A percentile compares a stretch with the other conserved stretches of the same genome.
These are phyloP conservation scores for Lacerta agilis DNA, from an alignment of 2,797 vertebrate genomes.

Conservation along the genomic window DNA sequence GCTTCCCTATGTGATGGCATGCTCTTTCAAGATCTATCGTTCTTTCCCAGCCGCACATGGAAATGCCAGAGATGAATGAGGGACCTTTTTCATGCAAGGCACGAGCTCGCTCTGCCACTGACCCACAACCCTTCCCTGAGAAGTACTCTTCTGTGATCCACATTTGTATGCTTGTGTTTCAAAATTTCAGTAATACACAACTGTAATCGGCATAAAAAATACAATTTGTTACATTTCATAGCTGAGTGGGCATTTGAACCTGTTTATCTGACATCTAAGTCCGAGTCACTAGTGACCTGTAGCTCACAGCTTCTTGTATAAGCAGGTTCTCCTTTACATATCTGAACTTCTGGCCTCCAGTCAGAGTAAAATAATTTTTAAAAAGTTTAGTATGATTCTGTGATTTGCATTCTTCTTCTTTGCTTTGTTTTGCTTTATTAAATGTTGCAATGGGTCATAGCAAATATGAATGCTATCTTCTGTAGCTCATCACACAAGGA, in stretches of 20 bases:
- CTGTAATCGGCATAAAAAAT: not conserved
- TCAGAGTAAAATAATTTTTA: not conserved
- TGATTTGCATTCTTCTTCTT: not conserved
- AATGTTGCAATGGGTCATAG: constrained; percentile 6
- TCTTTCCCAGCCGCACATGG: no score
- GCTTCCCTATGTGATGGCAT: no score
- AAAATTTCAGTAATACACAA: not conserved
- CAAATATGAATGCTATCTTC: constrained; percentile 31
- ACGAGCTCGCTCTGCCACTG: no score
- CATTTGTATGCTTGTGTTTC: no score
- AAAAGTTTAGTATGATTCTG: not conserved
- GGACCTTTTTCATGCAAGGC: no score
- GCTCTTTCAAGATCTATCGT: no score
- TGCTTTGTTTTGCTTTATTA: constrained; percentile 13
- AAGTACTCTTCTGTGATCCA: not conserved
- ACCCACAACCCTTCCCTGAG: no score
- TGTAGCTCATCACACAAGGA: not conserved
- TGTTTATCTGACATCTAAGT: not conserved
- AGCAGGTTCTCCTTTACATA: not conserved
- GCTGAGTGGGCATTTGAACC: not conserved
- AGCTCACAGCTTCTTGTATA: not conserved
- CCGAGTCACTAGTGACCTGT: no score
- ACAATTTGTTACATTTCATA: not conserved
- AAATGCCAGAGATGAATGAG: no score
- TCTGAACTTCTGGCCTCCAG: not conserved